These are phyloP conservation scores for Pollimyrus isidori DNA, from an alignment of 2,113 vertebrate genomes.

Conservation along the genomic window DNA sequence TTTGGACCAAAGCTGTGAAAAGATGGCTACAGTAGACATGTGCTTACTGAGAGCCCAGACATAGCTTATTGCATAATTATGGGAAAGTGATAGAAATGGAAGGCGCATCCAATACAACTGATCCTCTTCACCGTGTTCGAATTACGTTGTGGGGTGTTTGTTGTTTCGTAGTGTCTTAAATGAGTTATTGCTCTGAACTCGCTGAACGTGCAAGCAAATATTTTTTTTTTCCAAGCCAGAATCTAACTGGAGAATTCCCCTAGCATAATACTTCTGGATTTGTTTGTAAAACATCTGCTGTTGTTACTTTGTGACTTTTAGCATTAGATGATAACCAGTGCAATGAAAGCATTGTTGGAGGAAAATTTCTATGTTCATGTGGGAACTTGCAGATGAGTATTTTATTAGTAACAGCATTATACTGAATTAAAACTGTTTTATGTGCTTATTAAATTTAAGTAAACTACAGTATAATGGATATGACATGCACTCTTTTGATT, in stretches of 20 bases:
- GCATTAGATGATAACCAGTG: background rate
- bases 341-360: background rate
- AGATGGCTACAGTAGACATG: background rate
- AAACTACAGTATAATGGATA: background rate
- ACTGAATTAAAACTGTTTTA: background rate
- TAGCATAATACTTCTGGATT: slow-evolving; percentile 35
- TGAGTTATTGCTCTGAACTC: background rate
- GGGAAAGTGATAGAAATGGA: background rate
- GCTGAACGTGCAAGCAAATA: slow-evolving; percentile 26
- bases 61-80: background rate
- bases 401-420: background rate
- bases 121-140: background rate
- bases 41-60: background rate
- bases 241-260: slow-evolving; percentile 30
- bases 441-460: background rate
- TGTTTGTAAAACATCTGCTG: slow-evolving; percentile 2
- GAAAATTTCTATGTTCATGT: background rate
- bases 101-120: background rate
- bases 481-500: background rate
- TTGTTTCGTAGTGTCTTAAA: slow-evolving; percentile 16
- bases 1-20: background rate
- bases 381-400: background rate
- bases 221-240: slow-evolving; percentile 32
- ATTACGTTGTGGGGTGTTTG: background rate
- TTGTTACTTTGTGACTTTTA: background rate